These are phyloP conservation scores for Eumacrocentrus americanus DNA, from an alignment of 2,888 invertebrate species.

Conservation along the genomic window DNA sequence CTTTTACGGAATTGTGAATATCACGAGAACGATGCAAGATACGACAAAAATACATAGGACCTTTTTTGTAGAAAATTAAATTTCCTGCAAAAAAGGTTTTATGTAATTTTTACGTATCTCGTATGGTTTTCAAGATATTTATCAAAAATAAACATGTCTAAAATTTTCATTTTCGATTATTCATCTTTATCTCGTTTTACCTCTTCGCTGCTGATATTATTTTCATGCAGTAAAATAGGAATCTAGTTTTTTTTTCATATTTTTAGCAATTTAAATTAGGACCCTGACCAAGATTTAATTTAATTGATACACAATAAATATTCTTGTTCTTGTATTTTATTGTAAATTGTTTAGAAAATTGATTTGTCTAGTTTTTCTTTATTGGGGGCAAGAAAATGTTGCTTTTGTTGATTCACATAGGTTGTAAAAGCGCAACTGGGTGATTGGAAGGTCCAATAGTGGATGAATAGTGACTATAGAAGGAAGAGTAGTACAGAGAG, in stretches of 20 bases:
- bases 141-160: background rate
- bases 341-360: no score
- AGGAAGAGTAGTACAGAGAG: slow-evolving; percentile 11
- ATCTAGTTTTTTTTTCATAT: no score
- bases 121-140: background rate
- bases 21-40: background rate
- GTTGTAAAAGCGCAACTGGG: slow-evolving; percentile 6
- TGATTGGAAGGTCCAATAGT: slow-evolving; percentile 14
- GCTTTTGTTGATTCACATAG: background rate
- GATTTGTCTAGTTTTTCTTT: background rate
- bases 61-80: background rate
- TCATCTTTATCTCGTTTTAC: no score
- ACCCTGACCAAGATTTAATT: no score
- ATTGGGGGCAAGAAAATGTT: background rate
- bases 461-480: slow-evolving; percentile 8
- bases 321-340: background rate
- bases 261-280: no score
- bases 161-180: background rate
- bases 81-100: background rate
- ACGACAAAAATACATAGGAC: background rate
- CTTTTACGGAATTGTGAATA: background rate
- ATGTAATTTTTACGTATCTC: background rate
- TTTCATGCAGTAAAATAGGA: no score
- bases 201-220: no score
- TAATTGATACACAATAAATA: no score